phyloP scores from a whole-genome alignment of 2,113 vertebrate species.

The Cygnus atratus region DNA sequence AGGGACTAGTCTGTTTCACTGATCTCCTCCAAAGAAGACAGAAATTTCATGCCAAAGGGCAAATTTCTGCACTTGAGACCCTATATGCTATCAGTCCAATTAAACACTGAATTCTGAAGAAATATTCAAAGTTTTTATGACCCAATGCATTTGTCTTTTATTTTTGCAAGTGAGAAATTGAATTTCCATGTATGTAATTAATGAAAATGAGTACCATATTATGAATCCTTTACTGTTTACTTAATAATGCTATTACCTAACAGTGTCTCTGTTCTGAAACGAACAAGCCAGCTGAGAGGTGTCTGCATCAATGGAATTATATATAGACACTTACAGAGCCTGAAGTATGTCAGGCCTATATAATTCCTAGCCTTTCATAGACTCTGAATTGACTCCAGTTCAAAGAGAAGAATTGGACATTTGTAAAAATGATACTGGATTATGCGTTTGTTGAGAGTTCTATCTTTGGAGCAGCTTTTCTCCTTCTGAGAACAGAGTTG shows the following conservation, averaged over 20 bases:
- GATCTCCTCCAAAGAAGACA: not conserved
- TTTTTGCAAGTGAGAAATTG: not conserved
- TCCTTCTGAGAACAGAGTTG: not conserved
- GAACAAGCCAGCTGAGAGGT: not conserved
- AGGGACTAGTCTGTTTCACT: not conserved
- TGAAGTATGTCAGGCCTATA: not conserved
- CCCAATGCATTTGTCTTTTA: not conserved
- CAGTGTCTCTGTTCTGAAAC: not conserved
- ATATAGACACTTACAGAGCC: not conserved
- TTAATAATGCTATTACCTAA: not conserved
- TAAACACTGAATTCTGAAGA: not conserved
- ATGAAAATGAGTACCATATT: not conserved
- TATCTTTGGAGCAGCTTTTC: not conserved
- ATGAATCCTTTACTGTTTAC: not conserved
- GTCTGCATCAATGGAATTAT: not conserved
- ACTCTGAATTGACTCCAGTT: not conserved
- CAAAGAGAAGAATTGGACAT: not conserved
- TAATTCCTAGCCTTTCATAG: not conserved
- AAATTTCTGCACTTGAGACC: not conserved
- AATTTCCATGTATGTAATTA: not conserved
- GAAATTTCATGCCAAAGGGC: not conserved
- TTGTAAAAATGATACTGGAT: not conserved
- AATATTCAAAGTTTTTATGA: not conserved
- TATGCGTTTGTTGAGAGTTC: not conserved
- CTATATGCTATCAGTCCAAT: not conserved